Base-by-base conservation (phyloP, 2,113 vertebrate genomes). In the Alexandromys fortis region DNA sequence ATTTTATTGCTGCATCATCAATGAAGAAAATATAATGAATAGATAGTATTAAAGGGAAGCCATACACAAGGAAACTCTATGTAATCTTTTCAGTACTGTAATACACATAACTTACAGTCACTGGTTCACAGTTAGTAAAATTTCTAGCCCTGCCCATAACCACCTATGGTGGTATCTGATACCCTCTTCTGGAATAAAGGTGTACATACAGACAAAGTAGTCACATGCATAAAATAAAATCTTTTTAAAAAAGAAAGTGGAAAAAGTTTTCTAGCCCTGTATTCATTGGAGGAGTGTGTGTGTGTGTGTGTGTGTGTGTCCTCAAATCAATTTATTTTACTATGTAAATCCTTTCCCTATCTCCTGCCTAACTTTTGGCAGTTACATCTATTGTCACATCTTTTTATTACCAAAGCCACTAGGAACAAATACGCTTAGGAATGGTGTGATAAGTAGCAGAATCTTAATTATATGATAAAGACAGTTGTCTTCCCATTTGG, bases 381-480 rank as follows among this genome's bases (percentile, higher is more conserved):
- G 14, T 76, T n/a, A 90, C 49, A 33, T 73, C 93, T 26, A 75
- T 89, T 55, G 70, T 94, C 24, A 10, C 68, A 75, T 86, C 17
- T 67, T 90, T 78, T 16, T 78, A 68, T 93, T 92, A 67, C 79
- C 45, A 61, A n/a, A 79, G 12, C 88, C 92, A 93, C 38, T 24
- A 93, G 58, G 52, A 94, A 95, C 72, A 78, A 47, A 45, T 76
- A 89, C 92, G 49, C 52, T 89, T 94, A 77, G 38, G 72, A 30
- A 92, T 91, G 72, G 73, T 90, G 91, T 35, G 87, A 1, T 90
- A 63, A 94, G 49, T 42, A 85, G 70, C 35, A 86, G 89, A 94
- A 86, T 86, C 49, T 77, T 94, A 94, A 87, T 33, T 86, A 38
- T 55, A 14, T 81, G 61, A 68, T 55, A 73, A 94, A 96, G 33